These are phyloP conservation scores for Pseudoatta argentina DNA, from an alignment of 1,140 invertebrate species.

Conservation along the genomic window DNA sequence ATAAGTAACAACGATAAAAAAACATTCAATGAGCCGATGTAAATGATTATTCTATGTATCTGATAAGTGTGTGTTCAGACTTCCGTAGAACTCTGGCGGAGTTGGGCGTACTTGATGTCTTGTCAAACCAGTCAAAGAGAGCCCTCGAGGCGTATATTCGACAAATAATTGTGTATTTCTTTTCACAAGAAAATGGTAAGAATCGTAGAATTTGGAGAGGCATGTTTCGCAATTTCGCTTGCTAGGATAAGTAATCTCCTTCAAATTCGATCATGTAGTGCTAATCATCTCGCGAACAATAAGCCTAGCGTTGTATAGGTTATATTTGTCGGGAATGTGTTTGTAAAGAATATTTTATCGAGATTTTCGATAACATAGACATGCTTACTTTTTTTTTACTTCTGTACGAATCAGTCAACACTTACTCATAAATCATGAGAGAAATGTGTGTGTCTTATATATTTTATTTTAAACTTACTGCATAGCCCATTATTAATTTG, in stretches of 20 bases:
- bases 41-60: too few species aligned
- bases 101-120: neutral
- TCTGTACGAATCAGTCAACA: neutral
- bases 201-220: constrained; percentile 15
- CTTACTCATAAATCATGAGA: neutral
- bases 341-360: constrained; percentile 3
- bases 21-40: too few species aligned
- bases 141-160: neutral
- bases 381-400: constrained; percentile 13
- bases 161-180: constrained; percentile 4
- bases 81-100: neutral
- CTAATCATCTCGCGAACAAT: constrained; percentile 20
- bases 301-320: constrained; percentile 56
- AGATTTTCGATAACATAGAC: neutral
- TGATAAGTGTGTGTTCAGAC: too few species aligned
- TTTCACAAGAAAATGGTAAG: constrained; percentile 70
- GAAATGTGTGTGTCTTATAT: neutral
- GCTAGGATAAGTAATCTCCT: neutral
- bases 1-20: too few species aligned
- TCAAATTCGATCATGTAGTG: neutral
- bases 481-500: neutral
- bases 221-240: constrained; percentile 57
- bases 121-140: constrained; percentile 36
- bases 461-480: neutral
- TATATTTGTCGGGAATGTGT: constrained; percentile 42